phyloP scores from a whole-genome alignment of 2,113 vertebrate genomes.

The Lasiurus cinereus region DNA sequence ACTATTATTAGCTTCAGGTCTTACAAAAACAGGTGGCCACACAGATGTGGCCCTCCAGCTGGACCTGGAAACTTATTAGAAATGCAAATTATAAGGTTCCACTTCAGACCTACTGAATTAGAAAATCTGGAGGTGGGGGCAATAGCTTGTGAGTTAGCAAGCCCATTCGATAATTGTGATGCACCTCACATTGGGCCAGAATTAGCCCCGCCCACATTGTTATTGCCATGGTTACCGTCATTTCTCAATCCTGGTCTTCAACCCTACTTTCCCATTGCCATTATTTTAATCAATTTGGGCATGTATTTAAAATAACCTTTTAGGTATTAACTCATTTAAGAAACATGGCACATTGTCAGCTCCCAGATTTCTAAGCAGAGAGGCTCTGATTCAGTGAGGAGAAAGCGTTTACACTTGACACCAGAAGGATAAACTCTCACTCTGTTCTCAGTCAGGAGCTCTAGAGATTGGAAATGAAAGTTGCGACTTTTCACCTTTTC shows the following conservation, averaged over 20 bases:
- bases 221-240: neutral
- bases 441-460: neutral
- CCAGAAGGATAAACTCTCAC: neutral
- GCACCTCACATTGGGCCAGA: neutral
- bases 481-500: neutral
- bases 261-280: neutral
- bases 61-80: neutral
- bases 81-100: neutral
- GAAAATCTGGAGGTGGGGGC: neutral
- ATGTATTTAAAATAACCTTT: conserved; percentile 15
- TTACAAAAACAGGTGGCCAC: neutral
- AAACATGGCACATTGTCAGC: neutral
- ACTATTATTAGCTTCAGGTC: neutral
- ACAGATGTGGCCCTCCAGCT: neutral
- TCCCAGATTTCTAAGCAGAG: neutral
- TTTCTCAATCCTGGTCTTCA: neutral
- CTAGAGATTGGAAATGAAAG: neutral
- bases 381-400: neutral
- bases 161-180: neutral
- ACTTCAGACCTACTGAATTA: neutral
- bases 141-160: neutral
- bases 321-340: neutral
- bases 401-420: neutral
- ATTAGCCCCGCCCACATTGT: neutral
- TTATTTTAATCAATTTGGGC: conserved; percentile 9